phyloP scores from a whole-genome alignment of 2,113 vertebrate genomes.

The Aldabrachelys gigantea region DNA sequence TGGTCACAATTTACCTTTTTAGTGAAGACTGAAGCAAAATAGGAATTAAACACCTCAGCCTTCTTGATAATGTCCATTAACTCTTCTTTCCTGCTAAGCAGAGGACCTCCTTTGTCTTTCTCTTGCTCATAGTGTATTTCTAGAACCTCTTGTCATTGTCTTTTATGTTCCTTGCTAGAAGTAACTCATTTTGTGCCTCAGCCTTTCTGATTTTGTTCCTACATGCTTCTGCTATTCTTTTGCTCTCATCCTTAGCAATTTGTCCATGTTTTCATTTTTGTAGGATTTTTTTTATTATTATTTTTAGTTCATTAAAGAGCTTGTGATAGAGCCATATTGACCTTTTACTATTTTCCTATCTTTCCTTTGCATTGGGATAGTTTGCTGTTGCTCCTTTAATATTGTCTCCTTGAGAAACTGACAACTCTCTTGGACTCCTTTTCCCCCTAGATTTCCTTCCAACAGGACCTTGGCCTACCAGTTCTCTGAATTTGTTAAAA shows the following conservation, averaged over 20 bases:
- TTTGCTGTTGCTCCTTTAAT: not conserved
- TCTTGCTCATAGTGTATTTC: not conserved
- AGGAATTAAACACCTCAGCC: not conserved
- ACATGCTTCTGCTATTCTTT: not conserved
- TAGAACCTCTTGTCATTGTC: not conserved
- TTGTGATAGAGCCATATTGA: not conserved
- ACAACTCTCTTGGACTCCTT: not conserved
- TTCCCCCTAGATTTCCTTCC: not conserved
- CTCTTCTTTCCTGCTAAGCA: not conserved
- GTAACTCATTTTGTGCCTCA: not conserved
- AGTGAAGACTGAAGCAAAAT: not conserved
- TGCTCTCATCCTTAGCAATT: not conserved
- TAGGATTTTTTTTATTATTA: not conserved
- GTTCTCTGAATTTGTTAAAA: not conserved
- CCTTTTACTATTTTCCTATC: not conserved
- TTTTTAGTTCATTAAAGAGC: not conserved
- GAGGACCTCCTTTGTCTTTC: not conserved
- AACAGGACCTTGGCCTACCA: not conserved
- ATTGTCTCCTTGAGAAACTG: not conserved
- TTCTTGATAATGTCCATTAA: not conserved
- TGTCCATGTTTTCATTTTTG: not conserved
- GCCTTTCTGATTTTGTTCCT: not conserved
- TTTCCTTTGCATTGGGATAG: not conserved
- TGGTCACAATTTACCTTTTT: not conserved
- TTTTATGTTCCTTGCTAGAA: not conserved